Evolutionary conservation across 37 sponge, comb jelly and placozoan species (phyloP).

Genomic region (Aplysina aerophoba): DNA sequence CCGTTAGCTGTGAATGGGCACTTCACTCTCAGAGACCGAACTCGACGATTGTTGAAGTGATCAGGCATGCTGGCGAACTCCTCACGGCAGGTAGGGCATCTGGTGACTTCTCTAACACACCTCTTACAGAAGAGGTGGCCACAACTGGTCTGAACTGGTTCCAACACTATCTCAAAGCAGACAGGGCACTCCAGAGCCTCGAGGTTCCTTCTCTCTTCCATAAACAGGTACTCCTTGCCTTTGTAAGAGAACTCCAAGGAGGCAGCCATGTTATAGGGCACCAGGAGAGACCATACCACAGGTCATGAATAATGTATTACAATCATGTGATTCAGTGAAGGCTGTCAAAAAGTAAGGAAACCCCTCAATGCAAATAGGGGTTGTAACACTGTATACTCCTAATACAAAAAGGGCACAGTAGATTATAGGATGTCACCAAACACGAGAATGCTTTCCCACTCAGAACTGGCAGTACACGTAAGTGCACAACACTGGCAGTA

Average conservation of each 20-base stretch:
- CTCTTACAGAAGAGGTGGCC: background rate
- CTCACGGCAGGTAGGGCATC: constrained; percentile 6
- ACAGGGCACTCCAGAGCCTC: constrained; percentile 10
- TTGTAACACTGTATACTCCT: too few relatives aligned
- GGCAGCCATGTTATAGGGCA: too few relatives aligned
- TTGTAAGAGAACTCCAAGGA: background rate
- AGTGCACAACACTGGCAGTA: too few relatives aligned
- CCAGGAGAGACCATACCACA: too few relatives aligned
- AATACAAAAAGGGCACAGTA: too few relatives aligned
- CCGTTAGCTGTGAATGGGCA: background rate
- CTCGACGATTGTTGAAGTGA: background rate
- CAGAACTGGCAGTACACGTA: too few relatives aligned
- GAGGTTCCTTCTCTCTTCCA: background rate
- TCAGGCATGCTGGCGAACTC: constrained; percentile 11
- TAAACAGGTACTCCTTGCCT: constrained; percentile 19
- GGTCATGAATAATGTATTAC: too few relatives aligned
- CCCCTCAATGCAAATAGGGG: too few relatives aligned
- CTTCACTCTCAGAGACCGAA: constrained; percentile 1
- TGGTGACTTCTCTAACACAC: background rate
- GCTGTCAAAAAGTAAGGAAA: too few relatives aligned
- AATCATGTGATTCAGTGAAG: too few relatives aligned
- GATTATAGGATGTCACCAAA: too few relatives aligned
- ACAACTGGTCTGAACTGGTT: constrained; percentile 32
- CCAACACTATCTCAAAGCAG: background rate
- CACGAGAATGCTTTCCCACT: too few relatives aligned